Base-by-base conservation (phyloP, 1,140 invertebrate species). In the Sitobion miscanthi region DNA sequence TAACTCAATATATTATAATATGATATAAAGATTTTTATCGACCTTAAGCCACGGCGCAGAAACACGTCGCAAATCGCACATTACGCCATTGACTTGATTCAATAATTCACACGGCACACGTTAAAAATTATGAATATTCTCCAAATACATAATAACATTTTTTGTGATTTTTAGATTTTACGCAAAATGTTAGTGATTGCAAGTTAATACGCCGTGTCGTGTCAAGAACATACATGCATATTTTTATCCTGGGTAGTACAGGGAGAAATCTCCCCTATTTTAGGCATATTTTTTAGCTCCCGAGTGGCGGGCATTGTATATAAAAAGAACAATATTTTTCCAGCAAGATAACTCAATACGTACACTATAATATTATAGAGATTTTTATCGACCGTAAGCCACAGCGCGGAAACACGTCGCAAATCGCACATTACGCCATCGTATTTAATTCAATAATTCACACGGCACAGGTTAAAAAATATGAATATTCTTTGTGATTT, bases 181-280 rank as follows among this genome's bases (percentile, higher is more conserved):
- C 35, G 35, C 35, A 35, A 35, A 35, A 35, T 35, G 35, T 35
- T 47, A 57, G 62, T 91, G 82, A 91, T 91, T 91, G 90, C 90
- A 77, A 62, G 90, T 91, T 91, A 91, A 42, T 91, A 47, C 69
- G 35, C 88, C 49, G 1, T 52, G 35, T 23, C 52, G 54, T 35
- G 49, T 89, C 87, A 54, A 89, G 17, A 52, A 87, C 5, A n/a
- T 77, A 77, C 14, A 54, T 54, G 21, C 52, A 52, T 52, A 20
- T 54, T 47, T 11, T 52, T 23, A 54, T 54, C 52, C 52, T 8
- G 14, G 62, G 38, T n/a, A n/a, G 30, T 8, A 11, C 9, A 35
- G 52, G 88, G 35, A 23, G 49, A 89, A 89, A 38, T 89, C n/a
- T 89, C 88, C 49, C 88, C 45, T n/a, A n/a, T n/a, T 77, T 14